Conservation (phyloP, 2,113 vertebrate species). For the Sinosuthora webbiana region DNA sequence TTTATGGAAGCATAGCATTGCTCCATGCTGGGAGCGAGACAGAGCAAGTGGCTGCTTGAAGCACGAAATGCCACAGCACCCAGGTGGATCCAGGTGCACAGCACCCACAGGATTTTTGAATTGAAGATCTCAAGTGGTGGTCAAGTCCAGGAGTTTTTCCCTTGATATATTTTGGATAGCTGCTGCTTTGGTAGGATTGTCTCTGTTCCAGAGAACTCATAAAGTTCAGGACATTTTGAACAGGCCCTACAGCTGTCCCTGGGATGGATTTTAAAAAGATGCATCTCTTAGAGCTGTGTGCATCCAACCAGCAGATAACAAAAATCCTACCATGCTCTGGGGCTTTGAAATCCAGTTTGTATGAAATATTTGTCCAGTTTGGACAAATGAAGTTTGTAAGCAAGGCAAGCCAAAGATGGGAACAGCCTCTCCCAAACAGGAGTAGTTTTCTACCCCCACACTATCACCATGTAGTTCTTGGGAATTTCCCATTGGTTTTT, state of each 20-base stretch:
- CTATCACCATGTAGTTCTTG: not conserved
- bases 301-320: not conserved
- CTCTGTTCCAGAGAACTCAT: not conserved
- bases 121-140: not conserved
- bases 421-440: not conserved
- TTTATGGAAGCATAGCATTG: fast-evolving
- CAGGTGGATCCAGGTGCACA: not conserved
- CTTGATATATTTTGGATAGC: not conserved
- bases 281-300: not conserved
- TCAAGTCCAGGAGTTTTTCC: not conserved
- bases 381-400: not conserved
- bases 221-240: not conserved
- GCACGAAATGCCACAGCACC: fast-evolving
- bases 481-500: not conserved
- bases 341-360: not conserved
- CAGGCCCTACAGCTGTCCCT: not conserved
- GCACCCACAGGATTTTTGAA: not conserved
- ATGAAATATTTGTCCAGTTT: not conserved
- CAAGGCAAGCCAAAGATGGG: not conserved
- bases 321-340: not conserved
- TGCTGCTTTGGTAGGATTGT: not conserved
- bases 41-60: not conserved
- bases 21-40: not conserved
- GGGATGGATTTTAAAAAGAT: not conserved
- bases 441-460: not conserved